Evolutionary conservation across 2,797 vertebrate genomes (phyloP).

Genomic region (Enoplosus armatus): DNA sequence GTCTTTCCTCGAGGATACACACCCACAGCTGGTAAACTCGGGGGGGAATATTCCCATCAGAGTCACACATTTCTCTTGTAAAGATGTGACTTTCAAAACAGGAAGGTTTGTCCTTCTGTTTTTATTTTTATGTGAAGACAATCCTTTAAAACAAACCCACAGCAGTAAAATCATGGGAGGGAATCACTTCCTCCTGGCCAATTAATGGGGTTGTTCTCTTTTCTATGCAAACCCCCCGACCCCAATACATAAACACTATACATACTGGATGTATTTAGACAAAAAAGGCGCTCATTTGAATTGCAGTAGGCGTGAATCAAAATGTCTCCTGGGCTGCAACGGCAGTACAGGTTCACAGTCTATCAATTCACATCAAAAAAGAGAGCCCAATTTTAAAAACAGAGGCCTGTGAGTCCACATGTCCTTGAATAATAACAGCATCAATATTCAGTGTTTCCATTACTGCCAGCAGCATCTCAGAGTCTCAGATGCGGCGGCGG

Average conservation of each 20-base stretch:
- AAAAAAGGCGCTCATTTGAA: slow-evolving; percentile 23
- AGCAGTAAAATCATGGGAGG: slow-evolving; percentile 22
- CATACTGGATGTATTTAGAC: not conserved
- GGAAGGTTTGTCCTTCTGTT: slow-evolving; percentile 2
- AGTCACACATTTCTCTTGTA: not conserved
- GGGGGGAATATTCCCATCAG: not conserved
- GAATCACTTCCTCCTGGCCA: not conserved
- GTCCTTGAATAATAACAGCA: slow-evolving; percentile 73
- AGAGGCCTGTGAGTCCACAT: slow-evolving; percentile 49
- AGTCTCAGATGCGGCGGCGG: slow-evolving; percentile 12
- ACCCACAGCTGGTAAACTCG: not conserved
- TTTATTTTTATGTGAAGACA: not conserved
- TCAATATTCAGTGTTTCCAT: slow-evolving; percentile 70
- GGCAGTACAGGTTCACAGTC: slow-evolving; percentile 31
- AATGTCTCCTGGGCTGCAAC: slow-evolving; percentile 21
- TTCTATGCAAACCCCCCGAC: slow-evolving; percentile 14
- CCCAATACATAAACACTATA: not conserved
- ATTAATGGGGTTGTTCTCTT: slow-evolving; percentile 22
- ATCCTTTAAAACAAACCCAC: slow-evolving; percentile 1
- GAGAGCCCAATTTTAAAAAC: slow-evolving; percentile 45
- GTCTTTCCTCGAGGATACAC: too few species aligned
- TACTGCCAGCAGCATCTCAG: not conserved
- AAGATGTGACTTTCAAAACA: slow-evolving; percentile 30
- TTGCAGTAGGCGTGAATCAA: slow-evolving; percentile 27
- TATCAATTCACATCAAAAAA: slow-evolving; percentile 60